These are phyloP conservation scores for Pangasianodon hypophthalmus DNA, from an alignment of 2,113 vertebrate genomes.

Conservation along the genomic window DNA sequence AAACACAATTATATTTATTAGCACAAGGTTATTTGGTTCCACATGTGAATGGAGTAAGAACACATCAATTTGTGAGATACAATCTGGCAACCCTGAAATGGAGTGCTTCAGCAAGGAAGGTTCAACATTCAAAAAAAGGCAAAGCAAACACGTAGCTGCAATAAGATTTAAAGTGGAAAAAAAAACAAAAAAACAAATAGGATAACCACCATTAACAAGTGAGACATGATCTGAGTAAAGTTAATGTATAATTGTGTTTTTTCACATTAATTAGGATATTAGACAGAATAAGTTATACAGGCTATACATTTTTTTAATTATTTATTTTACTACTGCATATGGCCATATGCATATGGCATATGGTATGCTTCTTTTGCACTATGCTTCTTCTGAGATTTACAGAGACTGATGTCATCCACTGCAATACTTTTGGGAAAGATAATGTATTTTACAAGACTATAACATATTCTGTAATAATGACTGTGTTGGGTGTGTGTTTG, in stretches of 20 bases:
- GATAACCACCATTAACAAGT: background rate
- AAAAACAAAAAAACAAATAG: background rate
- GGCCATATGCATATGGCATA: background rate
- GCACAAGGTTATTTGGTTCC: background rate
- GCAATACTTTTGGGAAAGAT: background rate
- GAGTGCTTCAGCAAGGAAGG: background rate
- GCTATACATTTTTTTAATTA: background rate
- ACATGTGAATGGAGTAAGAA: background rate
- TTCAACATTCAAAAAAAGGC: background rate
- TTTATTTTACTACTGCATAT: background rate
- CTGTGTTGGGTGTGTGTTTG: background rate
- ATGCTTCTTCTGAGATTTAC: background rate
- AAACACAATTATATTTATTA: background rate
- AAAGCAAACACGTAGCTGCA: background rate
- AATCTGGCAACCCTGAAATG: background rate
- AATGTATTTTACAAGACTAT: background rate
- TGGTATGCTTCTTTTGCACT: background rate
- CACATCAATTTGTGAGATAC: background rate
- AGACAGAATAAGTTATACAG: background rate
- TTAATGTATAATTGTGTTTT: background rate
- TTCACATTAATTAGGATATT: background rate
- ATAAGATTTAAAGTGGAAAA: background rate
- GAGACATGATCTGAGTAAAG: background rate
- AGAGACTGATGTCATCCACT: conserved; percentile 13
- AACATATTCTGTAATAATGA: background rate